Evolutionary conservation across 2,888 invertebrate genomes (phyloP).

Genomic region (Lamproptera curius): DNA sequence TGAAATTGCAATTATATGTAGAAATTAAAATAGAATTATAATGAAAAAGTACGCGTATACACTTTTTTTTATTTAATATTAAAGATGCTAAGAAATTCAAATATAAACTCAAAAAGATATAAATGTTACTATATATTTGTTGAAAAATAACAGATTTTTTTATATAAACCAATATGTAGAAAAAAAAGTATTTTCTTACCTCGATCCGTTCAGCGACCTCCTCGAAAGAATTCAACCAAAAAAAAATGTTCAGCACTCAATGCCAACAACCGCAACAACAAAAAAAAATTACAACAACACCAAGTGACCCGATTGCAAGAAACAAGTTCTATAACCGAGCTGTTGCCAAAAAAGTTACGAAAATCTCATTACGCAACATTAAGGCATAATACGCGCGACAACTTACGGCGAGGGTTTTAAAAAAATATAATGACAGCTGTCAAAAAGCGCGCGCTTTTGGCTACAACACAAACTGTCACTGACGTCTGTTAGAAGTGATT

Average conservation of each 20-base stretch:
- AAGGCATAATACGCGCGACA: slow-evolving; percentile 14
- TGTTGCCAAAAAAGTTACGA: slow-evolving; percentile 29
- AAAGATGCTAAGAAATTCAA: too few species aligned
- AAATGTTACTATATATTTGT: neutral
- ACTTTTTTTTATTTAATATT: too few species aligned
- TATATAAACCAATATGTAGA: neutral
- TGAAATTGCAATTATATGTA: neutral
- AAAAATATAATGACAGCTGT: slow-evolving; percentile 6
- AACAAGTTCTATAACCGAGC: slow-evolving; percentile 24
- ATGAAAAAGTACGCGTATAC: neutral
- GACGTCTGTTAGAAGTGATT: slow-evolving; percentile 1
- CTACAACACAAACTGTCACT: slow-evolving; percentile 11
- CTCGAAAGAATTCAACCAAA: neutral
- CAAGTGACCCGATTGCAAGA: slow-evolving; percentile 21
- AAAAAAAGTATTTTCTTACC: slow-evolving; percentile 14
- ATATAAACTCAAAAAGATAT: neutral
- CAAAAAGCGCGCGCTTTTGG: slow-evolving; percentile 1
- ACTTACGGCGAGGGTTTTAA: neutral
- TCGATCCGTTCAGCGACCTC: slow-evolving; percentile 8
- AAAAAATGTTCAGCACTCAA: slow-evolving; percentile 7
- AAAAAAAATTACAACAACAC: slow-evolving; percentile 4
- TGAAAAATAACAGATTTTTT: neutral
- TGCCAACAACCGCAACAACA: slow-evolving; percentile 4
- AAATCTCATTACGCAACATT: slow-evolving; percentile 25
- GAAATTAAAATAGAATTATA: neutral